Conservation (phyloP, 1,140 invertebrate species). For the Nomia melanderi region DNA sequence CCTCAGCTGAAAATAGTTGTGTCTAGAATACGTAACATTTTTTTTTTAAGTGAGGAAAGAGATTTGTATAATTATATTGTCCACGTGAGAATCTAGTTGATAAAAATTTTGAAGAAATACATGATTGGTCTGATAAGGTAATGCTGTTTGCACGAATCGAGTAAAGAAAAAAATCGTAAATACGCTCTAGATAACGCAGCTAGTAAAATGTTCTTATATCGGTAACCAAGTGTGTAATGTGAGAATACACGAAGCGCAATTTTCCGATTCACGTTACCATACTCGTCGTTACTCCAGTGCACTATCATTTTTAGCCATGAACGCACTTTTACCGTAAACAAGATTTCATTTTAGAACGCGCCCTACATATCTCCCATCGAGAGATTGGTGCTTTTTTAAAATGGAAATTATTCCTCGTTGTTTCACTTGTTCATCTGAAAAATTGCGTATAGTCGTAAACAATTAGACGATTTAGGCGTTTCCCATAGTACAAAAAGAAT, state of each 20-base stretch:
- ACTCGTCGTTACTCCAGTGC: neutral
- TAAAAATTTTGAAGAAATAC: neutral
- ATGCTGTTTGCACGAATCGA: neutral
- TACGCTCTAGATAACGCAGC: neutral
- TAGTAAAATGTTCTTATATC: slow-evolving; percentile 30
- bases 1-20: too few relatives aligned
- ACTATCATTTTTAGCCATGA: neutral
- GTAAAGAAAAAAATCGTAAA: neutral
- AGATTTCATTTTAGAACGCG: neutral
- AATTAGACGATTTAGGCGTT: too few relatives aligned
- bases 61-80: too few relatives aligned
- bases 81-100: too few relatives aligned
- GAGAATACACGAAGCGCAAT: neutral
- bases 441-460: neutral
- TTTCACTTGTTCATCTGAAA: neutral
- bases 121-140: neutral
- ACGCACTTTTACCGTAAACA: neutral
- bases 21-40: too few relatives aligned
- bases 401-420: too few relatives aligned
- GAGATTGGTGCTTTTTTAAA: too few relatives aligned
- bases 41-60: too few relatives aligned
- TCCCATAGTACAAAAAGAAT: too few relatives aligned
- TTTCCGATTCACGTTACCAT: slow-evolving; percentile 4
- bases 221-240: slow-evolving; percentile 12
- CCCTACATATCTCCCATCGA: neutral